These are phyloP conservation scores for Latheticus oryzae DNA, from an alignment of 2,888 invertebrate species.

Conservation along the genomic window DNA sequence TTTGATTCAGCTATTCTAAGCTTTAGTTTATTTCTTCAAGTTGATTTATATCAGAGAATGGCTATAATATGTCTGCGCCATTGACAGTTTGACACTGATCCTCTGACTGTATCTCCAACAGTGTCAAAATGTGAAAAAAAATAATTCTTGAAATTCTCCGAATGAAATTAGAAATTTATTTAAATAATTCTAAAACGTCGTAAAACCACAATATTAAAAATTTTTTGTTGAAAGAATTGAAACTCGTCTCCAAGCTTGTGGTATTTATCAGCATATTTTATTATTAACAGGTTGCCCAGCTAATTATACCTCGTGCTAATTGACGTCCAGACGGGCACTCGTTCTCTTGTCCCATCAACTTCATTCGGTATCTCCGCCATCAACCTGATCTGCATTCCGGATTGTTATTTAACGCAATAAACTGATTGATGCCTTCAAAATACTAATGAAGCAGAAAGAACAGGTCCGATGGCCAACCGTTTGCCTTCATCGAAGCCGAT, in stretches of 20 bases:
- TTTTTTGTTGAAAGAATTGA: slow-evolving; percentile 1
- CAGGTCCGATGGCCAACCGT: slow-evolving; percentile 26
- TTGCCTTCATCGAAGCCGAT: slow-evolving; percentile 22
- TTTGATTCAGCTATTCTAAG: no score
- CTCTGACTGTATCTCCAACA: no score
- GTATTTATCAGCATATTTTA: slow-evolving; percentile 40
- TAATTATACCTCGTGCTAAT: slow-evolving; percentile 48
- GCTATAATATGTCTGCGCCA: no score
- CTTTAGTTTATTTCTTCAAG: no score
- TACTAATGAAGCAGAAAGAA: slow-evolving; percentile 41
- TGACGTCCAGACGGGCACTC: slow-evolving; percentile 42
- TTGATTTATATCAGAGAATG: no score
- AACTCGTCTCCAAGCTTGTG: slow-evolving; percentile 23
- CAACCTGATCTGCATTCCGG: slow-evolving; percentile 46
- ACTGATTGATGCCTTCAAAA: slow-evolving; percentile 46
- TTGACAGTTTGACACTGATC: no score
- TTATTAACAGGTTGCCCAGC: slow-evolving; percentile 44
- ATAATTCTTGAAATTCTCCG: no score
- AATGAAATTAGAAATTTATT: no score
- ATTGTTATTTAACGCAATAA: slow-evolving; percentile 46
- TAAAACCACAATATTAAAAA: no score
- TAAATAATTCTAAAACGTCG: no score
- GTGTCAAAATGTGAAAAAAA: no score
- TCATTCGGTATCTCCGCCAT: slow-evolving; percentile 33
- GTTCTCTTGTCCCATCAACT: slow-evolving; percentile 30